Evolutionary conservation across 2,888 invertebrate genomes (phyloP).

Genomic region (Crematogaster levior): DNA sequence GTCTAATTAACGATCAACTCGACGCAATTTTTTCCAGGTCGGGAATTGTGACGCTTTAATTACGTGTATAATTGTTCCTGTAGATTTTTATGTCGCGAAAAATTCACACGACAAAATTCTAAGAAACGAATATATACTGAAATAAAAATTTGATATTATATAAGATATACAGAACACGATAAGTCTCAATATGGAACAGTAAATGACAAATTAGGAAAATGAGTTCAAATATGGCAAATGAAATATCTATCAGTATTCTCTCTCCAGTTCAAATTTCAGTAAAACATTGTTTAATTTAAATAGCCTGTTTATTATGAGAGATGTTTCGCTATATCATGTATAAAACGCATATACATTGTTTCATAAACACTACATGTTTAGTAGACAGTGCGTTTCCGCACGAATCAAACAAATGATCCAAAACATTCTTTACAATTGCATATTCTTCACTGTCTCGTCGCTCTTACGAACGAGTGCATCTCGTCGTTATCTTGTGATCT

Average conservation of each 20-base stretch:
- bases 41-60: conserved; percentile 51
- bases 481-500: background rate
- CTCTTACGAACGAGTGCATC: conserved; percentile 17
- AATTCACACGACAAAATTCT: background rate
- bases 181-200: conserved; percentile 3
- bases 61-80: conserved; percentile 4
- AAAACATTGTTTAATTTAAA: conserved; percentile 16
- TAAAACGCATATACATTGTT: background rate
- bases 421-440: conserved; percentile 17
- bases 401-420: conserved; percentile 37
- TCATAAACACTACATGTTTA: conserved; percentile 12
- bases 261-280: background rate
- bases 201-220: conserved; percentile 1
- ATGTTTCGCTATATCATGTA: background rate
- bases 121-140: conserved; percentile 2
- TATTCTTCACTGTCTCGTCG: conserved; percentile 40
- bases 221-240: background rate
- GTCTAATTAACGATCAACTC: conserved; percentile 65
- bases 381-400: conserved; percentile 26
- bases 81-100: background rate
- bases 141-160: conserved; percentile 18
- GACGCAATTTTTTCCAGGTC: conserved; percentile 56
- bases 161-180: background rate
- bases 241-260: conserved; percentile 18
- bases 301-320: background rate